phyloP scores from a whole-genome alignment of 2,888 invertebrate genomes.

The Pheosia tremula region DNA sequence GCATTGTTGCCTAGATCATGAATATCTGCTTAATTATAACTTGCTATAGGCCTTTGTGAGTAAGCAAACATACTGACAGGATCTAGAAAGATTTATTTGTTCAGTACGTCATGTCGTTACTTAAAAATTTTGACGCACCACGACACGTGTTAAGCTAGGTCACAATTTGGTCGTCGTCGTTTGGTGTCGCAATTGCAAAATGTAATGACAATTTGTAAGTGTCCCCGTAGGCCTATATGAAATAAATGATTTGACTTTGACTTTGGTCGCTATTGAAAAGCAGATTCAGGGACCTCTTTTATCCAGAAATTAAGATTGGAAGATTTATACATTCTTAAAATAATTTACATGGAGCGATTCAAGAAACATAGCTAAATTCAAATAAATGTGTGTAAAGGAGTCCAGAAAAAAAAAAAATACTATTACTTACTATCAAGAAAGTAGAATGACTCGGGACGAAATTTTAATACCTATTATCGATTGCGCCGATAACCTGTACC shows the following conservation, averaged over 20 bases:
- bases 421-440: not conserved
- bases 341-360: too few species aligned
- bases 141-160: not conserved
- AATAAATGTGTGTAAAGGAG: too few species aligned
- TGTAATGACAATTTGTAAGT: too few species aligned
- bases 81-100: not conserved
- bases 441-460: not conserved
- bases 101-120: not conserved
- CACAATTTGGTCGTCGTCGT: not conserved
- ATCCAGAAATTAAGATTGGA: too few species aligned
- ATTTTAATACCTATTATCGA: slow-evolving; percentile 45
- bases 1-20: not conserved
- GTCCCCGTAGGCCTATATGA: too few species aligned
- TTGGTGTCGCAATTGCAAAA: too few species aligned
- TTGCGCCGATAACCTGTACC: slow-evolving; percentile 36
- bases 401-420: not conserved
- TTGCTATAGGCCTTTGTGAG: not conserved
- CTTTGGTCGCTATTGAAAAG: too few species aligned
- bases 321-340: too few species aligned
- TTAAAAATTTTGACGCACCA: not conserved
- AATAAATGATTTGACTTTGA: too few species aligned
- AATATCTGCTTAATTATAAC: slow-evolving; percentile 3
- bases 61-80: not conserved
- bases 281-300: too few species aligned
- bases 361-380: too few species aligned